phyloP scores from a whole-genome alignment of 1,140 invertebrate species.

The Liolophura sinensis region DNA sequence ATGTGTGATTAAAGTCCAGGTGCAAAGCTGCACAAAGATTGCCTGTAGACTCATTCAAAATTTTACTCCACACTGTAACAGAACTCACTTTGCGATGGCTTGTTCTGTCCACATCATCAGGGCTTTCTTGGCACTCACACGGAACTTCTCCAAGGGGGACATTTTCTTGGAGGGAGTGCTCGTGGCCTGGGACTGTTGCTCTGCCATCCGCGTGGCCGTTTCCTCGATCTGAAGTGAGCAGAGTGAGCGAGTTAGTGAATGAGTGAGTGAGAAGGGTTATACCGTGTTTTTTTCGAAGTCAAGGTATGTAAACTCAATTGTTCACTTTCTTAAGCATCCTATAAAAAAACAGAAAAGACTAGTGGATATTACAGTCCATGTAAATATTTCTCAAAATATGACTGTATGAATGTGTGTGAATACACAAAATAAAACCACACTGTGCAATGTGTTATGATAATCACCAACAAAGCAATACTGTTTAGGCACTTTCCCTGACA shows the following conservation, averaged over 20 bases:
- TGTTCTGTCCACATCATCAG: conserved; percentile 93
- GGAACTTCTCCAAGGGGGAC: conserved; percentile 61
- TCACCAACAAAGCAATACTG: too few species aligned
- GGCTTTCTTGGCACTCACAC: conserved; percentile 86
- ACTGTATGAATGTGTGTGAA: not conserved
- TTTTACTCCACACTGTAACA: not conserved
- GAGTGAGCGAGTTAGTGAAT: not conserved
- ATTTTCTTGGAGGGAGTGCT: conserved; percentile 36
- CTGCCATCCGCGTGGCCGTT: conserved; percentile 81
- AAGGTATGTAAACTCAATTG: too few species aligned
- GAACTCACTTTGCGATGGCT: conserved; percentile 79
- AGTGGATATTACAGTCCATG: conserved; percentile 4
- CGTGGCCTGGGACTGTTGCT: conserved; percentile 42
- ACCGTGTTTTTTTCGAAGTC: too few species aligned
- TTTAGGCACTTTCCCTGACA: too few species aligned
- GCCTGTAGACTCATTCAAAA: too few species aligned
- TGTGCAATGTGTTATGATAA: too few species aligned
- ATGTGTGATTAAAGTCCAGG: too few species aligned
- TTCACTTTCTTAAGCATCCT: not conserved
- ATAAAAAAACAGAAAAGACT: not conserved
- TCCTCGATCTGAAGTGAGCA: conserved; percentile 83
- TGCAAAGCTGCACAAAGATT: too few species aligned
- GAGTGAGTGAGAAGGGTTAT: too few species aligned
- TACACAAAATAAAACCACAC: too few species aligned
- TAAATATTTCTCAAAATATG: conserved; percentile 11